Evolutionary conservation across 2,888 invertebrate genomes (phyloP).

Genomic region (Polyploca ridens): DNA sequence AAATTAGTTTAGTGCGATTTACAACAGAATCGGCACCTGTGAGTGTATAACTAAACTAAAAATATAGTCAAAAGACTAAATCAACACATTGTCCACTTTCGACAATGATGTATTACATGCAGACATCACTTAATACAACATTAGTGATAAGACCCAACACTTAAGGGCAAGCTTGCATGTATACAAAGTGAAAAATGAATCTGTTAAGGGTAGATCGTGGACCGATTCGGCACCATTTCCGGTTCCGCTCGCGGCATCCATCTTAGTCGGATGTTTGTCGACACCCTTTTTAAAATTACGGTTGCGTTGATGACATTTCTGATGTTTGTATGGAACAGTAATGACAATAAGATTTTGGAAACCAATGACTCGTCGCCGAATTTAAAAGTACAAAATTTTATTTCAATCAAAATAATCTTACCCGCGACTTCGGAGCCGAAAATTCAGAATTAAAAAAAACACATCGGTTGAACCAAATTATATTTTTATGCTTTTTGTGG

Average conservation of each 20-base stretch:
- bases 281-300: constrained; percentile 74
- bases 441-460: too few relatives aligned
- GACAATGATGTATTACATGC: constrained; percentile 17
- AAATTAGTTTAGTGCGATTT: too few relatives aligned
- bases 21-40: too few relatives aligned
- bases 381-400: not conserved
- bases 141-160: constrained; percentile 40
- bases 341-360: not conserved
- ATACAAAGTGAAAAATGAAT: constrained; percentile 71
- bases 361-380: not conserved
- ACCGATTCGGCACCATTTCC: constrained; percentile 73
- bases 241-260: constrained; percentile 67
- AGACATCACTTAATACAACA: constrained; percentile 42
- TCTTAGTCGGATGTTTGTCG: constrained; percentile 72
- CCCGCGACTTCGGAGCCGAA: too few relatives aligned
- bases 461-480: too few relatives aligned
- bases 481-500: too few relatives aligned
- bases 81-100: not conserved
- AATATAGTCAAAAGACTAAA: too few relatives aligned
- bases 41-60: too few relatives aligned
- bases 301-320: constrained; percentile 45
- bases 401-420: too few relatives aligned
- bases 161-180: constrained; percentile 42
- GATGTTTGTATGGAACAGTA: not conserved
- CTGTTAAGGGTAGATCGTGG: constrained; percentile 65